Conservation (phyloP, 1,140 invertebrate species). For the Zaprionus ghesquierei region DNA sequence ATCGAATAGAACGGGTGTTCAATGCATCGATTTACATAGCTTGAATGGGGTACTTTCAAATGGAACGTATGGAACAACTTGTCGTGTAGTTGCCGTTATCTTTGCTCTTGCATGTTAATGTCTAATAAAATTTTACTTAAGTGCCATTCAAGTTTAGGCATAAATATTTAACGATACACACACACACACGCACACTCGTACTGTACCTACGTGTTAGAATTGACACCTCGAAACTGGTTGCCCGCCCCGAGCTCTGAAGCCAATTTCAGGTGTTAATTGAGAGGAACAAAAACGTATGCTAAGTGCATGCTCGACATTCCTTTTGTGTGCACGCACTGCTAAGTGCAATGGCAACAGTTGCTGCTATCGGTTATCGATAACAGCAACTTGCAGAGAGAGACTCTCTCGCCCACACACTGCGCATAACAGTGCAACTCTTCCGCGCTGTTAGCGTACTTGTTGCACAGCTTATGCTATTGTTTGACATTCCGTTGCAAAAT, state of each 20-base stretch:
- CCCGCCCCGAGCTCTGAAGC: neutral
- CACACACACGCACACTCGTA: neutral
- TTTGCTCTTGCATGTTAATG: constrained; percentile 18
- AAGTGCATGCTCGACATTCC: neutral
- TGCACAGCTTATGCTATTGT: constrained; percentile 6
- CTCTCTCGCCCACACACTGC: neutral
- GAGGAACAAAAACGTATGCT: constrained; percentile 2
- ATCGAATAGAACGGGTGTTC: too few relatives aligned
- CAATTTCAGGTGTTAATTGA: constrained; percentile 22
- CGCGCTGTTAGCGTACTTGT: neutral
- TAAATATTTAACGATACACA: constrained; percentile 31
- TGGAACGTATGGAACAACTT: neutral
- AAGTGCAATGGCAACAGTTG: neutral
- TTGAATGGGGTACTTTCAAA: too few relatives aligned
- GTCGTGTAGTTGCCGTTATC: neutral
- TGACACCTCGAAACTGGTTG: constrained; percentile 37
- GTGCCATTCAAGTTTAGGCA: constrained; percentile 18
- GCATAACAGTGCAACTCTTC: neutral
- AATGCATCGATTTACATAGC: neutral
- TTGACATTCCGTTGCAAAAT: constrained; percentile 32
- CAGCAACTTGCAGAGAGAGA: neutral
- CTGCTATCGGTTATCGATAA: neutral
- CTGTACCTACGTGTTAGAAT: constrained; percentile 27
- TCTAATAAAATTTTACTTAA: constrained; percentile 21
- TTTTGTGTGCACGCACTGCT: neutral